Evolutionary conservation across 2,888 invertebrate genomes (phyloP).

Genomic region (Apodemia hepburni): DNA sequence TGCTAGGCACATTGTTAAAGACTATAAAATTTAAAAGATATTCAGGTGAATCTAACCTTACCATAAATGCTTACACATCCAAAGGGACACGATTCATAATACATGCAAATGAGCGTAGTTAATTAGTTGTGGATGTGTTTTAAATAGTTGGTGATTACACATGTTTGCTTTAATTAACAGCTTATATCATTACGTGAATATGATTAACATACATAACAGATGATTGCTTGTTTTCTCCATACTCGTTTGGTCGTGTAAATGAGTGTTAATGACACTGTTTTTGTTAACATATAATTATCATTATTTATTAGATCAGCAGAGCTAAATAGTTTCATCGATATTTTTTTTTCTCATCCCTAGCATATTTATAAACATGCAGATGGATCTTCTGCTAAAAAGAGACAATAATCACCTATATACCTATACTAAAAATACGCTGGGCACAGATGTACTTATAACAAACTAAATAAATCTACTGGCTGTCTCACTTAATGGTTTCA

Average conservation of each 20-base stretch:
- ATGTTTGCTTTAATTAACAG: conserved; percentile 28
- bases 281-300: too few relatives aligned
- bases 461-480: too few relatives aligned
- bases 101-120: conserved; percentile 29
- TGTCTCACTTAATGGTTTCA: too few relatives aligned
- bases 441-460: too few relatives aligned
- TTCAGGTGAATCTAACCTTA: conserved; percentile 33
- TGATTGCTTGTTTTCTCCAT: background rate
- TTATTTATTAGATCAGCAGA: too few relatives aligned
- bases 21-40: conserved; percentile 24
- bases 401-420: too few relatives aligned
- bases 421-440: too few relatives aligned
- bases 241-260: background rate
- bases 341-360: too few relatives aligned
- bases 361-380: too few relatives aligned
- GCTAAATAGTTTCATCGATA: too few relatives aligned
- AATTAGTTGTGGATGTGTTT: conserved; percentile 29
- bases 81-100: conserved; percentile 33
- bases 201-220: conserved; percentile 18
- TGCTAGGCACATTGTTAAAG: conserved; percentile 7
- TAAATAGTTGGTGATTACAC: conserved; percentile 28
- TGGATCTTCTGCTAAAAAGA: too few relatives aligned
- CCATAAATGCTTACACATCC: conserved; percentile 29
- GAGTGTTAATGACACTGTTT: background rate
- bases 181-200: conserved; percentile 23